A percentile compares a stretch with the other conserved stretches of the same genome.
Evolutionary conservation across 2,797 vertebrate species (phyloP).

Genomic region (Zalophus californianus): DNA sequence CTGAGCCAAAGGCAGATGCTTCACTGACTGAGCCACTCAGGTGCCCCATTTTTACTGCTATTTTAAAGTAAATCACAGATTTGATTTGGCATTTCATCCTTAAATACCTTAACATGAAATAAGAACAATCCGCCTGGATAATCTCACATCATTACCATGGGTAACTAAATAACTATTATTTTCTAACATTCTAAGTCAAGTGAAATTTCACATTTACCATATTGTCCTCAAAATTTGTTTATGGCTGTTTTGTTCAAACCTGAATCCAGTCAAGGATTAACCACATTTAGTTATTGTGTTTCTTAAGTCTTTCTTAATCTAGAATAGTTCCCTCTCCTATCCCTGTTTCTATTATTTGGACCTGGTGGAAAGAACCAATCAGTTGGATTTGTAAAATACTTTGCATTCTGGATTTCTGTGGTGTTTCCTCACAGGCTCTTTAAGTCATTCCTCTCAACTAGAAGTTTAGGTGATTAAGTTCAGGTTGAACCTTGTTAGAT

Average conservation of each 20-base stretch:
- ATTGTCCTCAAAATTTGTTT: neutral
- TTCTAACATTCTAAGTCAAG: neutral
- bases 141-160: neutral
- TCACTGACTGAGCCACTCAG: neutral
- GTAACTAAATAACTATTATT: neutral
- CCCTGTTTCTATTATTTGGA: neutral
- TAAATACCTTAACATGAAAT: neutral
- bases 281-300: neutral
- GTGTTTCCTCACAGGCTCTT: neutral
- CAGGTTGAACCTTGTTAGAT: neutral
- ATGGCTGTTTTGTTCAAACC: neutral
- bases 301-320: neutral
- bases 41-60: neutral
- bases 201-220: neutral
- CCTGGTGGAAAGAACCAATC: neutral
- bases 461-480: neutral
- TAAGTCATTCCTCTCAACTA: neutral
- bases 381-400: neutral
- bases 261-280: neutral
- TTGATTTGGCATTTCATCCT: neutral
- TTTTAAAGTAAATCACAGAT: neutral
- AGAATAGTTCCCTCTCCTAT: neutral
- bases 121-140: neutral
- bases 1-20: neutral
- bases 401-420: neutral